phyloP scores from a whole-genome alignment of 2,888 invertebrate species.

The Athalia rosae region DNA sequence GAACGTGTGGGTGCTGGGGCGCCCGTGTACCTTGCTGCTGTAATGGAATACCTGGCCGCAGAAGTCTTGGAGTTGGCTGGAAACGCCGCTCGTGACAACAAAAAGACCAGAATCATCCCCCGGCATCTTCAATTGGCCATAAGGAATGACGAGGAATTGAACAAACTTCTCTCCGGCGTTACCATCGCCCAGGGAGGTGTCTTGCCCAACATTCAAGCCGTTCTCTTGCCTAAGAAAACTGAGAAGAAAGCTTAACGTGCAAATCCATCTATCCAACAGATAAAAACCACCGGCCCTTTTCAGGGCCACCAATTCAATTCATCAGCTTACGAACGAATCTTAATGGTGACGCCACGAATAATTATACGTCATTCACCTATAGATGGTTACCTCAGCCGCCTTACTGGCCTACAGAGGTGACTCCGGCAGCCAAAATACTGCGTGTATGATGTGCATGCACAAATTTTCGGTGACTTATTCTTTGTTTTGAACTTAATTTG shows the following conservation, averaged over 20 bases:
- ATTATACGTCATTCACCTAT: not conserved
- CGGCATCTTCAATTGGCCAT: constrained; percentile 87
- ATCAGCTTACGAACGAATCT: constrained; percentile 4
- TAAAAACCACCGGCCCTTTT: constrained; percentile 32
- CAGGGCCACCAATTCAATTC: constrained; percentile 28
- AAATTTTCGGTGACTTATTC: no score
- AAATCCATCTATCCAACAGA: not conserved
- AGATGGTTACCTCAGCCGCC: not conserved
- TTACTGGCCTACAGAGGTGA: no score
- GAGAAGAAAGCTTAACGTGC: constrained; percentile 18
- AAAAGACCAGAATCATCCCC: constrained; percentile 80
- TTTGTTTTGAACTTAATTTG: no score
- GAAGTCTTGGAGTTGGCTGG: constrained; percentile 82
- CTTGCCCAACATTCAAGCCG: constrained; percentile 85
- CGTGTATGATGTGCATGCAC: no score
- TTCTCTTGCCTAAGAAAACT: constrained; percentile 81
- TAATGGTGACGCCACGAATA: not conserved
- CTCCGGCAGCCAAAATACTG: no score
- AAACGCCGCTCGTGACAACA: constrained; percentile 82
- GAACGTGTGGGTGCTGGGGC: constrained; percentile 77
- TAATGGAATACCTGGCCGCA: constrained; percentile 81
- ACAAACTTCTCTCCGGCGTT: constrained; percentile 83
- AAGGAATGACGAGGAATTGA: constrained; percentile 87
- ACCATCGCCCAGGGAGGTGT: constrained; percentile 91
- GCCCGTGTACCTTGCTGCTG: constrained; percentile 77